A percentile compares a stretch with the other conserved stretches of the same genome.
phyloP scores from a whole-genome alignment of 2,888 invertebrate genomes.

The Anagyrus pseudococci region DNA sequence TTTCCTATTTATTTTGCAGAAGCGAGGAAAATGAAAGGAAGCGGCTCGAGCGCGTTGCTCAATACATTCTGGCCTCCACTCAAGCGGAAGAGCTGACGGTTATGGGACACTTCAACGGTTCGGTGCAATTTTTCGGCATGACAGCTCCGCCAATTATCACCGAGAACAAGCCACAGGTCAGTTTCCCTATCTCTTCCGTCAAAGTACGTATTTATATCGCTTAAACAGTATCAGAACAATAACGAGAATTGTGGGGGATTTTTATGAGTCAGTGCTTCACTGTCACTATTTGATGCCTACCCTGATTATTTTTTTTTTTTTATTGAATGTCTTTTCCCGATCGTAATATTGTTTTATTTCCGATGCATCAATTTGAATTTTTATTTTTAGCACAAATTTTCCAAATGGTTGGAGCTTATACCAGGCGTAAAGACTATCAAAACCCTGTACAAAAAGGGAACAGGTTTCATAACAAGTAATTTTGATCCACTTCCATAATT shows the following conservation, averaged over 20 bases:
- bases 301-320: too few species aligned
- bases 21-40: conserved; percentile 46
- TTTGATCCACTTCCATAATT: conserved; percentile 23
- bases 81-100: conserved; percentile 49
- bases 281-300: too few species aligned
- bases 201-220: neutral
- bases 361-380: too few species aligned
- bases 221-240: neutral
- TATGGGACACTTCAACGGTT: conserved; percentile 50
- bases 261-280: too few species aligned
- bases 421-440: conserved; percentile 48
- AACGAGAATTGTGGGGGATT: too few species aligned
- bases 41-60: conserved; percentile 46
- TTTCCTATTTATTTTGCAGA: conserved; percentile 37
- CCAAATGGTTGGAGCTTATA: conserved; percentile 46
- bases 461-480: conserved; percentile 47
- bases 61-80: conserved; percentile 46
- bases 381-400: conserved; percentile 44
- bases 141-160: conserved; percentile 36
- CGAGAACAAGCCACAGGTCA: conserved; percentile 34
- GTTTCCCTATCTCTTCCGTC: neutral
- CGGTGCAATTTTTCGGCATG: conserved; percentile 48
- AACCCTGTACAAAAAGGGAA: conserved; percentile 45
- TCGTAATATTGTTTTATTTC: too few species aligned
- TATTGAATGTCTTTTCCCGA: too few species aligned